Conservation (phyloP, 1,140 invertebrate species). For the Euura lappo region DNA sequence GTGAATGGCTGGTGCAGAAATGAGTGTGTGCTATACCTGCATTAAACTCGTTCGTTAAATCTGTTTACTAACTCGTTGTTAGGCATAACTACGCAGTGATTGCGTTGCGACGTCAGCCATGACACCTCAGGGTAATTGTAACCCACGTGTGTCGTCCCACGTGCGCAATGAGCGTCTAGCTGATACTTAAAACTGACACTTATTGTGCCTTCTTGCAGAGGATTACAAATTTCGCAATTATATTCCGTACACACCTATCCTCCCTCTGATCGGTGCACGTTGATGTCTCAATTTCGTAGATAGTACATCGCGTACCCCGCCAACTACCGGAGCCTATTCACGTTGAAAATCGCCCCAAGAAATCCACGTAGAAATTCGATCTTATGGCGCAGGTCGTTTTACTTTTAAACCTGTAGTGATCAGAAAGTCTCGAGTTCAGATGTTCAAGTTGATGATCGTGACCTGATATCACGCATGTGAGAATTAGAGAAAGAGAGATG, state of each 20-base stretch:
- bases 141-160: constrained; percentile 3
- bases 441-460: background rate
- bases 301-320: background rate
- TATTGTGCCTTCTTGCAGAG: background rate
- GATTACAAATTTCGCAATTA: background rate
- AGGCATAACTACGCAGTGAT: background rate
- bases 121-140: constrained; percentile 6
- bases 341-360: too few species aligned
- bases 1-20: background rate
- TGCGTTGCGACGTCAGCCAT: background rate
- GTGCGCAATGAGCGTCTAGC: background rate
- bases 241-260: background rate
- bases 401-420: too few species aligned
- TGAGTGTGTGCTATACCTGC: background rate
- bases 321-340: too few species aligned
- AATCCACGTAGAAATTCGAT: too few species aligned
- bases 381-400: too few species aligned
- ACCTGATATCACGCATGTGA: background rate
- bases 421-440: too few species aligned
- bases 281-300: background rate
- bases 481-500: background rate
- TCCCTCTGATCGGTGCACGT: background rate
- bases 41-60: background rate
- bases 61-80: background rate
- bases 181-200: background rate